These are phyloP conservation scores for Spinus pinus DNA, from an alignment of 2,797 vertebrate species.

Conservation along the genomic window DNA sequence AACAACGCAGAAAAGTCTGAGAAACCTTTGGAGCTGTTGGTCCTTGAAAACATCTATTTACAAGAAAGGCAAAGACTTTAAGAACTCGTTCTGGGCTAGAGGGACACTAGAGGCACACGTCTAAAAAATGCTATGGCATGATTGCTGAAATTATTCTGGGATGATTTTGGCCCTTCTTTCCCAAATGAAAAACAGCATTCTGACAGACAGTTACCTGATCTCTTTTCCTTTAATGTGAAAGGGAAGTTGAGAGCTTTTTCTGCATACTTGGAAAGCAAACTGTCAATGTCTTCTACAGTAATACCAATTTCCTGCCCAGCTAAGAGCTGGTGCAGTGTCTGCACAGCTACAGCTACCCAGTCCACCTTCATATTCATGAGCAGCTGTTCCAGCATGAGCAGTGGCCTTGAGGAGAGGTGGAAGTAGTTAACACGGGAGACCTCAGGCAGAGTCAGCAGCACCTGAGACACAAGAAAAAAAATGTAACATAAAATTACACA, in stretches of 20 bases:
- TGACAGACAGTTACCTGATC: constrained; percentile 79
- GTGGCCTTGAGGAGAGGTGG: constrained; percentile 86
- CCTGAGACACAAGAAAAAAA: constrained; percentile 70
- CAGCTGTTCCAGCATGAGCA: constrained; percentile 96
- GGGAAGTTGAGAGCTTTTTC: constrained; percentile 91
- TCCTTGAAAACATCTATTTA: neutral
- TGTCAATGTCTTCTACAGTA: constrained; percentile 81
- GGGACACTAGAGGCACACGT: neutral
- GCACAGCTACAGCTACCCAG: constrained; percentile 86
- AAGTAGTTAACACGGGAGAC: constrained; percentile 84
- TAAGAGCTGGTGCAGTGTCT: constrained; percentile 83
- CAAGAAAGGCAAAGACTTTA: neutral
- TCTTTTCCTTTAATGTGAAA: constrained; percentile 84
- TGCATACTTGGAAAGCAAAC: constrained; percentile 87
- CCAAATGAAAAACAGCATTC: neutral
- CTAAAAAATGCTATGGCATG: neutral
- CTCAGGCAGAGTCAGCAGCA: constrained; percentile 88
- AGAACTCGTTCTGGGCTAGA: neutral
- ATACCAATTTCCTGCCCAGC: constrained; percentile 83
- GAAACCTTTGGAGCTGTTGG: neutral
- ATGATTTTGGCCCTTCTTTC: neutral
- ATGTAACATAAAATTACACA: neutral
- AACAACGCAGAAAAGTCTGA: neutral
- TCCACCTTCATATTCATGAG: constrained; percentile 98
- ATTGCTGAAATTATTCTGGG: neutral